Evolutionary conservation across 2,113 vertebrate genomes (phyloP).

Genomic region (Hydrochoerus hydrochaeris): DNA sequence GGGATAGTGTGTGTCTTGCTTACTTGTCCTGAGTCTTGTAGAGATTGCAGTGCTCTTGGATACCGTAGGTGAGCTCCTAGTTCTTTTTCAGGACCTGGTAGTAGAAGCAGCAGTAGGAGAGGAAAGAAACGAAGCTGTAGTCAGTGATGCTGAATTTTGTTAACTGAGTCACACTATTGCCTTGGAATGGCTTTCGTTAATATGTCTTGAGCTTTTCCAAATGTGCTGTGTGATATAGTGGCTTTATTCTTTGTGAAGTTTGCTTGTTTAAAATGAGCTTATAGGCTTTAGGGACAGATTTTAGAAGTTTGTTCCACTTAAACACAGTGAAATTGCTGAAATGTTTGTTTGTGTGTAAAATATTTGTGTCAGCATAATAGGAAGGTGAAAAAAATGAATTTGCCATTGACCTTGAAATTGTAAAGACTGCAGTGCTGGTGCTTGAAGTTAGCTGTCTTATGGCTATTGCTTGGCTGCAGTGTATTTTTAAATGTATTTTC

Average conservation of each 20-base stretch:
- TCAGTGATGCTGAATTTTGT: constrained; percentile 47
- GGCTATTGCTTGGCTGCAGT: not conserved
- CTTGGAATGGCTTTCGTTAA: constrained; percentile 73
- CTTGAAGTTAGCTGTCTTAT: not conserved
- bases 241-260: constrained; percentile 55
- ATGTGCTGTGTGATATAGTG: not conserved
- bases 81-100: constrained; percentile 65
- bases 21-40: constrained; percentile 61
- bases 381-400: constrained; percentile 51
- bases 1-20: constrained; percentile 63
- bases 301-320: constrained; percentile 55
- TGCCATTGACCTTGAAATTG: constrained; percentile 53
- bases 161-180: constrained; percentile 47
- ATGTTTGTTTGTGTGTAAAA: constrained; percentile 39
- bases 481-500: constrained; percentile 75
- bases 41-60: constrained; percentile 71
- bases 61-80: constrained; percentile 72
- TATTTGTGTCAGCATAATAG: constrained; percentile 47
- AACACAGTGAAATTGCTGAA: constrained; percentile 51
- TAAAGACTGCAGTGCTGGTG: not conserved
- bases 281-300: constrained; percentile 73
- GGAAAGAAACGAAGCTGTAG: constrained; percentile 60
- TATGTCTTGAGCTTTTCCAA: constrained; percentile 74
- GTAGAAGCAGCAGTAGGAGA: constrained; percentile 33
- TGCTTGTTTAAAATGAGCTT: constrained; percentile 81